Base-by-base conservation (phyloP, 2,888 invertebrate species). In the Neoaliturus tenellus region DNA sequence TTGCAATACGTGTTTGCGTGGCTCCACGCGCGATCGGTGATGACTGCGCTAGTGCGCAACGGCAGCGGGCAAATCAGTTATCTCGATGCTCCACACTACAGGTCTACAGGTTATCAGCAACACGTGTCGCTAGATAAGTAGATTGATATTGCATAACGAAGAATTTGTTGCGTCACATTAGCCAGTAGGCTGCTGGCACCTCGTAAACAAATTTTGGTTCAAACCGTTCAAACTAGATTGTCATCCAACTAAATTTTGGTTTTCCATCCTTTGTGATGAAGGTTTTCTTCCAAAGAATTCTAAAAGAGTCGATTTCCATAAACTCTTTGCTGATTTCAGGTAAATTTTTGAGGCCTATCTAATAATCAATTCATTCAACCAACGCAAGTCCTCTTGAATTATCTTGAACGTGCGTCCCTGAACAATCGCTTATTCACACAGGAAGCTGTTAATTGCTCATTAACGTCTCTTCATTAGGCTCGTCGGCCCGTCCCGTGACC, bases 401-500 rank as follows among this genome's bases (percentile, higher is more conserved):
- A n/a, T n/a, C n/a, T n/a, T n/a, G 17, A 44, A 44, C 44, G 44
- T 8, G 44, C 12, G 23, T 6, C 51, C 51, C 23, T 20, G 31
- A 62, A 62, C 20, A 55, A 55, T 28, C 14, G 62, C 62, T 62
- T 62, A 62, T 62, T 62, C 62, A 62, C 62, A 62, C 62, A 62
- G 62, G 62, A 62, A 62, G 14, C 14, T 1, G 20, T 28, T 62
- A 17, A 51, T 62, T 28, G 62, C 28, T 62, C 17, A 62, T 28
- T 28, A 62, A 62, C 28, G 31, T 62, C 10, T 62, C 4, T 23
- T 51, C 20, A 62, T 62, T 28, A 62, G 62, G 51, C 51, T 10
- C 23, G 2, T 31, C 62, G 3, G 3, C 23, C 55, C 55, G 2
- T 5, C 8, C 55, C 62, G 31, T 31, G 62, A 51, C 62, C 31